phyloP scores from a whole-genome alignment of 2,888 invertebrate species.

The Drosophila helvetica region DNA sequence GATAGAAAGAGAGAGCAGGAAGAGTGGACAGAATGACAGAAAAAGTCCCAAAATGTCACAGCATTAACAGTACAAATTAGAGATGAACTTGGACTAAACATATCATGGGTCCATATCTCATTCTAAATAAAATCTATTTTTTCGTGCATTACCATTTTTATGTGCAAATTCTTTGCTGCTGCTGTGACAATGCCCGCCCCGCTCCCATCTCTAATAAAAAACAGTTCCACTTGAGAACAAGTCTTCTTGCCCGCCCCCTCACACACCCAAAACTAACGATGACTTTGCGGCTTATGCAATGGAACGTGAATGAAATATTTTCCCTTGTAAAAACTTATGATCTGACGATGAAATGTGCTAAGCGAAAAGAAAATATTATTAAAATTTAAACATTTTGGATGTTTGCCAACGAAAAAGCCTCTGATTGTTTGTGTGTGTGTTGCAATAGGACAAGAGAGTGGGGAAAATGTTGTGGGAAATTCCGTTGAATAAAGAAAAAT shows the following conservation, averaged over 20 bases:
- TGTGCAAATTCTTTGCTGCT: too few species aligned
- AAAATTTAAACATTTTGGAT: conserved; percentile 58
- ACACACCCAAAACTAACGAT: conserved; percentile 5
- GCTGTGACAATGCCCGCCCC: too few species aligned
- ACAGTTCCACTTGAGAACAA: conserved; percentile 31
- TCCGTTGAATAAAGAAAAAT: conserved; percentile 6
- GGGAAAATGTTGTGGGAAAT: conserved; percentile 22
- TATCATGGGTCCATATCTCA: neutral
- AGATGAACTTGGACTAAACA: too few species aligned
- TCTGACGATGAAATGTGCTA: conserved; percentile 38
- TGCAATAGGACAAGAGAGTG: conserved; percentile 44
- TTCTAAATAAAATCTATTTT: neutral
- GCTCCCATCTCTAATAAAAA: conserved; percentile 9
- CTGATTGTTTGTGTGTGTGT: conserved; percentile 28
- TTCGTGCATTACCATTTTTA: too few species aligned
- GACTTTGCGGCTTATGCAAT: conserved; percentile 65
- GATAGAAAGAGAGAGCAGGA: conserved; percentile 19
- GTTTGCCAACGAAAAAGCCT: conserved; percentile 48
- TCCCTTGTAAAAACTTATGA: conserved; percentile 33
- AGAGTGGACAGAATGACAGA: neutral
- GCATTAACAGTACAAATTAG: too few species aligned
- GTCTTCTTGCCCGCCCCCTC: conserved; percentile 8
- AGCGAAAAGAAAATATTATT: conserved; percentile 50
- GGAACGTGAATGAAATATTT: conserved; percentile 12
- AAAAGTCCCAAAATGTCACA: neutral